Percentiles rank a stretch among this genome's conserved stretches.
phyloP scores from a whole-genome alignment of 2,113 vertebrate species.

The Chaenogobius annularis region DNA sequence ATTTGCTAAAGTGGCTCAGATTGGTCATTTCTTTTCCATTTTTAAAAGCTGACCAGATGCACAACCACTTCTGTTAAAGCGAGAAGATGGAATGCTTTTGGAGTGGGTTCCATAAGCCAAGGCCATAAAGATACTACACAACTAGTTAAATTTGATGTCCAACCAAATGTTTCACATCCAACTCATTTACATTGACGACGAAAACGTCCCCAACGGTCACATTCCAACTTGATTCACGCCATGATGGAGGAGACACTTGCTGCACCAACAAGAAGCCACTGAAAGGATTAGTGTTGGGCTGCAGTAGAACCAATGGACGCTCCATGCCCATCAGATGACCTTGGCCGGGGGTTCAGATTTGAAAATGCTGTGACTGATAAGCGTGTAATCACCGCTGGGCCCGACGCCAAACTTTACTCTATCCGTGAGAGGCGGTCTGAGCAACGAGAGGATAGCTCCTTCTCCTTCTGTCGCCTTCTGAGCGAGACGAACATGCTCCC shows the following conservation, averaged over 20 bases:
- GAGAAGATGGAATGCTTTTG: neutral
- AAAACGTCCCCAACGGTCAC: neutral
- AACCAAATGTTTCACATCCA: no score
- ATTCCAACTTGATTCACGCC: neutral
- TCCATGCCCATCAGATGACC: constrained; percentile 53
- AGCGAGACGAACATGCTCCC: constrained; percentile 8
- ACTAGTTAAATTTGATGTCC: no score
- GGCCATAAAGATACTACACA: no score
- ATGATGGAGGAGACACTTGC: neutral
- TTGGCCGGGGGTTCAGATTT: constrained; percentile 58
- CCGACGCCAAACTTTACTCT: constrained; percentile 34
- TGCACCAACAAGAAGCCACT: constrained; percentile 21
- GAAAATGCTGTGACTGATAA: constrained; percentile 57
- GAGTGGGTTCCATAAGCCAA: no score
- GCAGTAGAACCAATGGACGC: constrained; percentile 37
- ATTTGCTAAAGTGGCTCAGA: constrained; percentile 26
- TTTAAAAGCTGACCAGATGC: neutral
- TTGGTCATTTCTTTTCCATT: constrained; percentile 49
- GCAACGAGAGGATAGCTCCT: constrained; percentile 20
- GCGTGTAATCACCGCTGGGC: constrained; percentile 49
- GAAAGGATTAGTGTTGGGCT: constrained; percentile 40
- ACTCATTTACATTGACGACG: neutral
- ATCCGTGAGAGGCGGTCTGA: constrained; percentile 24
- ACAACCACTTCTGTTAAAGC: neutral
- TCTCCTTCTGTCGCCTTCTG: constrained; percentile 7